These are phyloP conservation scores for Campylomormyrus numenius DNA, from an alignment of 2,113 vertebrate genomes.

Conservation along the genomic window DNA sequence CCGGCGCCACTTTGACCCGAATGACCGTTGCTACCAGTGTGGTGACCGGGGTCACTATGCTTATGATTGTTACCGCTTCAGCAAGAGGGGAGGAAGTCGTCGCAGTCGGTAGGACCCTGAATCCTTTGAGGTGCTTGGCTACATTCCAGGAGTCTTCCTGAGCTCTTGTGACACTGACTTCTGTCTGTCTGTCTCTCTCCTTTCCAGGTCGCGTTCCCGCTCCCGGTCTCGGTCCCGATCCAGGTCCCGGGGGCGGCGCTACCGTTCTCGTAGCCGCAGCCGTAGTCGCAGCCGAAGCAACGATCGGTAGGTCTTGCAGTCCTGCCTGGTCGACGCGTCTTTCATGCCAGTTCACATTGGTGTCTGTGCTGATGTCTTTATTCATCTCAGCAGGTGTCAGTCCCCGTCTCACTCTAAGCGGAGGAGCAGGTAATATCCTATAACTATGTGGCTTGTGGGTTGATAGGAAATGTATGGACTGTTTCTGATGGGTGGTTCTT, in stretches of 20 bases:
- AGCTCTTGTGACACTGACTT: background rate
- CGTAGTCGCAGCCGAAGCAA: constrained; percentile 63
- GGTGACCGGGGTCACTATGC: constrained; percentile 70
- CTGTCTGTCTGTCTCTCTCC: no score
- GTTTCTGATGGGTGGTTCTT: background rate
- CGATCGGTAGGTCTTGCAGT: constrained; percentile 47
- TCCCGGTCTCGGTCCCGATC: constrained; percentile 61
- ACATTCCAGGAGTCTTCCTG: background rate
- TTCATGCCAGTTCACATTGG: background rate
- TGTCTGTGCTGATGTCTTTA: background rate
- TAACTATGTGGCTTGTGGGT: background rate
- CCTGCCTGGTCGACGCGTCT: no score
- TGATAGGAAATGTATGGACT: background rate
- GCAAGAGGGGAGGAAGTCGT: constrained; percentile 55
- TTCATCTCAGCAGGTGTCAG: constrained; percentile 48
- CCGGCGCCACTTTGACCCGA: constrained; percentile 69
- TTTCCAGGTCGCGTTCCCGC: constrained; percentile 32
- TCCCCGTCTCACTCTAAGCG: constrained; percentile 65
- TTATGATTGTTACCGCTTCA: constrained; percentile 73
- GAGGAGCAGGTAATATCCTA: constrained; percentile 57
- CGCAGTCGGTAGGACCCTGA: constrained; percentile 55
- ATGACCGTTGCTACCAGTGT: constrained; percentile 70
- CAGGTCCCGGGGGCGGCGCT: constrained; percentile 60
- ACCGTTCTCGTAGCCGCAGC: constrained; percentile 60
- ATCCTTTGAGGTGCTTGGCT: no score